A percentile compares a stretch with the other conserved stretches of the same genome.
phyloP scores from a whole-genome alignment of 2,797 vertebrate species.

The Etheostoma perlongum region DNA sequence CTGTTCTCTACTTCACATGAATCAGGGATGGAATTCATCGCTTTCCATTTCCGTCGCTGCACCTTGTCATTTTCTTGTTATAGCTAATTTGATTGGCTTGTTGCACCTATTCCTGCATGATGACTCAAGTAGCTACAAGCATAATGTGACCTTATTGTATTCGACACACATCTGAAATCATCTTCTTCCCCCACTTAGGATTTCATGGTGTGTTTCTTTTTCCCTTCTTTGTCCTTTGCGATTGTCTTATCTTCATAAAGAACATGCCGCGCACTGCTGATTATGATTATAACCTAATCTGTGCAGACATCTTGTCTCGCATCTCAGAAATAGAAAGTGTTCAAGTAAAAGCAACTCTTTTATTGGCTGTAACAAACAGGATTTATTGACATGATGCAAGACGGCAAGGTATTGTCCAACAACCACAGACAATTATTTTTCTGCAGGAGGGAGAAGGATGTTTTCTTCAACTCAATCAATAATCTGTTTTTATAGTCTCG shows the following conservation, averaged over 20 bases:
- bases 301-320: conserved; percentile 8
- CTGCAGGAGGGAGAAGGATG: conserved; percentile 1
- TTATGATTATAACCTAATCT: conserved; percentile 51
- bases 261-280: conserved; percentile 27
- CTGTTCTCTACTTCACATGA: conserved; percentile 4
- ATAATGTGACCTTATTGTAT: conserved; percentile 67
- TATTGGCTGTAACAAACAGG: conserved; percentile 15
- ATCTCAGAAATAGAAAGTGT: neutral
- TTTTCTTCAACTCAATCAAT: conserved; percentile 25
- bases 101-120: conserved; percentile 41
- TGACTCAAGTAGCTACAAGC: conserved; percentile 57
- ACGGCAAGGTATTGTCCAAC: neutral
- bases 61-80: conserved; percentile 43
- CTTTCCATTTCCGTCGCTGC: conserved; percentile 5
- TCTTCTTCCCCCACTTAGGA: conserved; percentile 44
- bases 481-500: neutral
- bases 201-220: conserved; percentile 35
- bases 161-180: conserved; percentile 60
- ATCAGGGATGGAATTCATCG: conserved; percentile 26
- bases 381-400: conserved; percentile 12
- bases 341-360: conserved; percentile 6
- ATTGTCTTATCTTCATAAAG: conserved; percentile 38
- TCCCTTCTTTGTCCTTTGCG: conserved; percentile 6
- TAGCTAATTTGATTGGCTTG: conserved; percentile 55
- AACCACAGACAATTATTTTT: conserved; percentile 16